Evolutionary conservation across 1,140 invertebrate genomes (phyloP).

Genomic region (Patella vulgata): DNA sequence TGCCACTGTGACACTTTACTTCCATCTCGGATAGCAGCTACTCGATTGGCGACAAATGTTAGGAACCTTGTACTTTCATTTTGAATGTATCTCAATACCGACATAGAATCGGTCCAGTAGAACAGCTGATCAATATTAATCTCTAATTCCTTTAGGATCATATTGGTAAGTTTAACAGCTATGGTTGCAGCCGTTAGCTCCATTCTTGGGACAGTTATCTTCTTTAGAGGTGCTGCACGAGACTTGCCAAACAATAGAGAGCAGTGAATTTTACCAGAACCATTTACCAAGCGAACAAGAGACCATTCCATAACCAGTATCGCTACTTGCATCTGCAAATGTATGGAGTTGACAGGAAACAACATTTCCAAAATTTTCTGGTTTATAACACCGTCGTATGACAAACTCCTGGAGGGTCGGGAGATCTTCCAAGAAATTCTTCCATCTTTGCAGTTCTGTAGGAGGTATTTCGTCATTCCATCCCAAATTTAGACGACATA

Average conservation of each 20-base stretch:
- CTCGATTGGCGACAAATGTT: constrained; percentile 9
- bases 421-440: constrained; percentile 19
- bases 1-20: too few relatives aligned
- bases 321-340: too few relatives aligned
- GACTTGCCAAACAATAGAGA: too few relatives aligned
- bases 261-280: constrained; percentile 20
- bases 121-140: constrained; percentile 1
- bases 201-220: too few relatives aligned
- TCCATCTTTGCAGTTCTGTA: constrained; percentile 10
- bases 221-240: too few relatives aligned
- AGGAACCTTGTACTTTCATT: constrained; percentile 8
- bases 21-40: neutral
- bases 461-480: constrained; percentile 28
- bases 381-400: constrained; percentile 22
- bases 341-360: too few relatives aligned
- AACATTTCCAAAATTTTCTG: constrained; percentile 30
- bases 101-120: constrained; percentile 28
- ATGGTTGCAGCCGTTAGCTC: too few relatives aligned
- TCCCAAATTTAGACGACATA: constrained; percentile 24
- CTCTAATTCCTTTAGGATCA: constrained; percentile 14
- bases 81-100: constrained; percentile 24
- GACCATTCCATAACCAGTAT: constrained; percentile 39
- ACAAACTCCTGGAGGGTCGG: constrained; percentile 3
- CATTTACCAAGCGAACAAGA: constrained; percentile 28
- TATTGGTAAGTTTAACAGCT: too few relatives aligned